Evolutionary conservation across 2,888 invertebrate species (phyloP), one percentile per base, ranked within the genome.

Genomic region (Sarcophaga carnaria): DNA sequence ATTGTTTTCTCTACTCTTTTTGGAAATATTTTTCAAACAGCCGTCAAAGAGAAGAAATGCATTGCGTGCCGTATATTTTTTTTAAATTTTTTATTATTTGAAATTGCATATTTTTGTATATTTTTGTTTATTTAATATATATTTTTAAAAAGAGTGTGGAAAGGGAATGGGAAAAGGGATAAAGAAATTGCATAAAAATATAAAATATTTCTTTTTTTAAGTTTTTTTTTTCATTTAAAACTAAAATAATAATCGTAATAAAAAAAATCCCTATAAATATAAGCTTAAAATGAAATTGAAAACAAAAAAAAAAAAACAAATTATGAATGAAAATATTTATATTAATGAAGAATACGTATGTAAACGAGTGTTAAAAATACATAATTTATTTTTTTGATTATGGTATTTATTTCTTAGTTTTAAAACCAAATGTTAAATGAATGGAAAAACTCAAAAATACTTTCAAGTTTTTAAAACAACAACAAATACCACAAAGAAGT

Each of bases 121-220:
- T 37, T 10, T 37, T 37, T 37, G 37, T 37, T 37, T 45, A 70
- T 62, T 80, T 63, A 59, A 25, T 76, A 70, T 82, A n/a, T 81
- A 76, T 59, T 70, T 54, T 63, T 49, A 22, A 54, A 76, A 60
- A 64, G 22, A 54, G 60, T 37, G 37, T 1, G 37, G 3, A 37
- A 37, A 37, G 37, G 37, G 37, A 10, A 1, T 37, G 37, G 20
- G 3, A 72, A 27, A n/a, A 25, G 59, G n/a, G 14, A 20, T 45
- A 45, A 54, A 54, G 59, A 60, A 78, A 70, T 81, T 78, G 80
- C 76, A 67, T 85, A 72, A 77, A 85, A 85, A 77, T 85, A 80
- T 80, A 75, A 47, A 75, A 77, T 59, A 74, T 66, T 62, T 85
- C 63, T 72, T 85, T 81, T 80, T 62, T 71, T 59, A n/a, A 17